phyloP scores from a whole-genome alignment of 2,888 invertebrate species.

The Artemia sinica region DNA sequence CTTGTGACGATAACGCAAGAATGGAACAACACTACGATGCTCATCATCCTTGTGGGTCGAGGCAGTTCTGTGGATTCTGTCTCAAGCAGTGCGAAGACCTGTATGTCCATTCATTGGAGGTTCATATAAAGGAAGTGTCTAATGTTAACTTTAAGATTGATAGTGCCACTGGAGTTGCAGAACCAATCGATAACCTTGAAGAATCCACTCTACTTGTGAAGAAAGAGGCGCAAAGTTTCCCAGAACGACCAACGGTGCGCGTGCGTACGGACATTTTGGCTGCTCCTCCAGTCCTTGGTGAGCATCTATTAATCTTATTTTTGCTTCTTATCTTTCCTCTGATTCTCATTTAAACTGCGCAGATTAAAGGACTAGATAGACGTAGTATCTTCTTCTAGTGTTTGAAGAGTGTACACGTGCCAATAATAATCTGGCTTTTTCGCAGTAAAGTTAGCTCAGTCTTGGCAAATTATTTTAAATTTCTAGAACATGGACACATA shows the following conservation, averaged over 20 bases:
- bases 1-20: neutral
- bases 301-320: too few species aligned
- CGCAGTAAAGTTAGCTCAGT: too few species aligned
- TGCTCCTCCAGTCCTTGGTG: neutral
- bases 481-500: too few species aligned
- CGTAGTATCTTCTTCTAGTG: too few species aligned
- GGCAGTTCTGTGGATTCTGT: conserved; percentile 4
- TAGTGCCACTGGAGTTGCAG: neutral
- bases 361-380: too few species aligned
- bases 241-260: neutral
- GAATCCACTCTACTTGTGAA: neutral
- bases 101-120: conserved; percentile 6
- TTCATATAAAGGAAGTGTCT: conserved; percentile 5
- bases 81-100: neutral
- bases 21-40: conserved; percentile 8
- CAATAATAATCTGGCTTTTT: too few species aligned
- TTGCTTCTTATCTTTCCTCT: too few species aligned
- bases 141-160: neutral
- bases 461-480: too few species aligned
- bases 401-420: too few species aligned
- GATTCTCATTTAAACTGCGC: too few species aligned
- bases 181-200: neutral
- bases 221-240: neutral
- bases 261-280: conserved; percentile 9
- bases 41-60: neutral